Conservation (phyloP, 2,797 vertebrate genomes). For the Cyclura pinguis region DNA sequence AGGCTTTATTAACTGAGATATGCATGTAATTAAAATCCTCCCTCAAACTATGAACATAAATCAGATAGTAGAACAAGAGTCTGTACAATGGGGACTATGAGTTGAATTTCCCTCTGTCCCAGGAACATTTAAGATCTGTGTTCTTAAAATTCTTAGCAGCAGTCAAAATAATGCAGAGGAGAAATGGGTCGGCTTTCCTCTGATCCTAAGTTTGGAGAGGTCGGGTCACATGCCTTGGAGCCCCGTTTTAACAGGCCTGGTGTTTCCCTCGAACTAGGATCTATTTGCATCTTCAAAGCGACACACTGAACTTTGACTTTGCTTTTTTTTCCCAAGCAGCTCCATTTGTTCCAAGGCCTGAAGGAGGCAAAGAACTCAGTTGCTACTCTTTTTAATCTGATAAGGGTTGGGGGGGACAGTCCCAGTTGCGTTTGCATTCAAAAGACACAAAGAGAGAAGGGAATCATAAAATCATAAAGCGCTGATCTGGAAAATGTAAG, state of each 20-base stretch:
- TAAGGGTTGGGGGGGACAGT: constrained; percentile 51
- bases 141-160: neutral
- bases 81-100: too few species aligned
- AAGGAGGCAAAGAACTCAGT: constrained; percentile 47
- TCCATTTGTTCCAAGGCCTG: constrained; percentile 58
- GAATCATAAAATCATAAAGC: neutral
- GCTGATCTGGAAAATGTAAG: neutral
- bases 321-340: neutral
- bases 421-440: neutral
- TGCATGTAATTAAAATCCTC: neutral
- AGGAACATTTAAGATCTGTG: neutral
- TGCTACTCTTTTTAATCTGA: constrained; percentile 68
- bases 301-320: constrained; percentile 46
- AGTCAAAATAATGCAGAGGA: constrained; percentile 11
- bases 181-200: constrained; percentile 9
- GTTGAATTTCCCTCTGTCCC: neutral
- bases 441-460: neutral
- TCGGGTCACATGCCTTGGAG: neutral
- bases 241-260: constrained; percentile 28
- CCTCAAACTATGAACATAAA: neutral
- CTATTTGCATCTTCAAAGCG: constrained; percentile 51
- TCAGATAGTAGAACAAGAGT: neutral
- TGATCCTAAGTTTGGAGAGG: neutral
- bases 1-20: neutral
- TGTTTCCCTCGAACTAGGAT: constrained; percentile 43